phyloP scores from a whole-genome alignment of 2,113 vertebrate species.

The Cygnus buccinator region DNA sequence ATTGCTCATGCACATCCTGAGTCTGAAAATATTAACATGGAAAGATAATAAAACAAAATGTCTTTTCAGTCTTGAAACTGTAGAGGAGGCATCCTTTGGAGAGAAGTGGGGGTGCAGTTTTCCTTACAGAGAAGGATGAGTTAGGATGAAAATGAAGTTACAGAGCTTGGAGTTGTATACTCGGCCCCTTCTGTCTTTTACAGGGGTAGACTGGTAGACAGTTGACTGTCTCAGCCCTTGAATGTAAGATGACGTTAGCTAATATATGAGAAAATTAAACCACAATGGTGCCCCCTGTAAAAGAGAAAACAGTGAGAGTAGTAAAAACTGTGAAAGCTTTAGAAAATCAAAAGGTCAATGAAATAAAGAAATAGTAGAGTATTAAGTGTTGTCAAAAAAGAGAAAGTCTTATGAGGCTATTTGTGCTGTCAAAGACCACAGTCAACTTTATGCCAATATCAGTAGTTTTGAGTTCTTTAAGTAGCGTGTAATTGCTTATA shows the following conservation, averaged over 20 bases:
- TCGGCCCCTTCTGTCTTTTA: neutral
- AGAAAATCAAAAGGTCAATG: neutral
- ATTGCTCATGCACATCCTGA: neutral
- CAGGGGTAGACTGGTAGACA: neutral
- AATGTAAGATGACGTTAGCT: neutral
- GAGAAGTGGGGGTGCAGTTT: neutral
- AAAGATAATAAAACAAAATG: neutral
- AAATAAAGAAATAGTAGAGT: neutral
- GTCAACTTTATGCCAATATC: neutral
- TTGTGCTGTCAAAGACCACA: neutral
- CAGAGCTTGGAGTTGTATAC: neutral
- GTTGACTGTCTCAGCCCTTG: neutral
- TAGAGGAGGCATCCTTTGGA: neutral
- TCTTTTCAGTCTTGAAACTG: neutral
- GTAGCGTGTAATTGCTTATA: neutral
- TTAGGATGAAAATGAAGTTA: neutral
- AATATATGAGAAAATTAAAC: neutral
- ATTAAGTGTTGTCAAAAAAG: neutral
- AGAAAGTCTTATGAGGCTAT: neutral
- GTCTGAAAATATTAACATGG: neutral
- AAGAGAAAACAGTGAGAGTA: neutral
- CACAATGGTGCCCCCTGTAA: neutral
- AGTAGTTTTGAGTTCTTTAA: neutral
- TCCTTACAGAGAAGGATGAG: neutral
- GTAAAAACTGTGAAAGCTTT: neutral